Evolutionary conservation across 92 coral and sea anemone genomes (phyloP).

Genomic region (Ricordea florida): DNA sequence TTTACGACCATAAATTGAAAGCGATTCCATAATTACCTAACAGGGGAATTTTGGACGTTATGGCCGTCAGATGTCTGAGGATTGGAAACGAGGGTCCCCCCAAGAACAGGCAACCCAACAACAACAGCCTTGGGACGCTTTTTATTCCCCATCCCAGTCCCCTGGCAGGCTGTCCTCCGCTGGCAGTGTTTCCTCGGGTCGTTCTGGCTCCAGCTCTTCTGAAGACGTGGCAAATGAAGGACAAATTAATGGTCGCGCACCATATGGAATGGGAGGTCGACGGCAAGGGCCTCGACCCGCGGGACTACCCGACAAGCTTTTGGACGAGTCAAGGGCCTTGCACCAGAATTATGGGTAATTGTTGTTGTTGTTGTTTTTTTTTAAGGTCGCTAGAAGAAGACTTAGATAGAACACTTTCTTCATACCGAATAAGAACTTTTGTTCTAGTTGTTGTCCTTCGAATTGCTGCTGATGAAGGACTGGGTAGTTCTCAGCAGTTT

Average conservation of each 20-base stretch:
- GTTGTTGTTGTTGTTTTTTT: too few relatives aligned
- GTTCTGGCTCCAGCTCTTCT: constrained; percentile 83
- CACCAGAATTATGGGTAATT: constrained; percentile 56
- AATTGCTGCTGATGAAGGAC: too few relatives aligned
- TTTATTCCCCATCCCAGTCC: constrained; percentile 43
- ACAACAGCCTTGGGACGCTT: constrained; percentile 57
- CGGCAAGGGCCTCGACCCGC: constrained; percentile 66
- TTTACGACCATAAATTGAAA: background rate
- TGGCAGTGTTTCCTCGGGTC: constrained; percentile 61
- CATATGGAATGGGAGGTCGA: constrained; percentile 52
- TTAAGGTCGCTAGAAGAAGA: too few relatives aligned
- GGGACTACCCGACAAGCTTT: constrained; percentile 39
- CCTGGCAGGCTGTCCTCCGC: constrained; percentile 55
- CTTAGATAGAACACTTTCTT: too few relatives aligned
- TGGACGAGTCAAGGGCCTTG: constrained; percentile 52
- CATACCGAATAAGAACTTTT: too few relatives aligned
- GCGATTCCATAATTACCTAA: background rate
- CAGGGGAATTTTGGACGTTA: constrained; percentile 61
- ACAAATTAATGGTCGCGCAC: constrained; percentile 38
- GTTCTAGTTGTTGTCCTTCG: too few relatives aligned
- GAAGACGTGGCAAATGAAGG: constrained; percentile 77
- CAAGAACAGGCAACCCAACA: constrained; percentile 51
- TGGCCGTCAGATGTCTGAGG: constrained; percentile 79
- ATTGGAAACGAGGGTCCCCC: constrained; percentile 73
- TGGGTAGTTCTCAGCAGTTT: too few relatives aligned